Evolutionary conservation across 1,140 invertebrate species (phyloP).

Genomic region (Parasteatoda tepidariorum): DNA sequence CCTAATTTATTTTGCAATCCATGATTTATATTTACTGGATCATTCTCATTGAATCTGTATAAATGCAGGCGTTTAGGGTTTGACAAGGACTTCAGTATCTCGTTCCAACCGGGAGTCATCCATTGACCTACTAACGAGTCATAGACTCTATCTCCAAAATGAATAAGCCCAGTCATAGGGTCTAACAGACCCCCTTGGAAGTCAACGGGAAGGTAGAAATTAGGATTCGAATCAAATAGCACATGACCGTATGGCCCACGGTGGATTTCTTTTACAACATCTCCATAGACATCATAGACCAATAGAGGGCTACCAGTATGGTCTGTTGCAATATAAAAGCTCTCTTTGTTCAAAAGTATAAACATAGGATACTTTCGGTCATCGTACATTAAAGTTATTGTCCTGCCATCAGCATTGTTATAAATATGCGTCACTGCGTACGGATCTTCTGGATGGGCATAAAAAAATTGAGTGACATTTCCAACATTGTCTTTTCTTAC

Average conservation of each 20-base stretch:
- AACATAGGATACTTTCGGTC: conserved; percentile 84
- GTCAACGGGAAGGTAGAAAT: conserved; percentile 90
- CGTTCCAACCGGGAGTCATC: conserved; percentile 93
- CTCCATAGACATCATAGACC: conserved; percentile 89
- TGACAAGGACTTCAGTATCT: conserved; percentile 79
- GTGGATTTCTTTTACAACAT: conserved; percentile 89
- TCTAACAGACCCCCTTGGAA: conserved; percentile 88
- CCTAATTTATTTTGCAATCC: conserved; percentile 61
- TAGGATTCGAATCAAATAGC: conserved; percentile 88
- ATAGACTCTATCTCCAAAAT: conserved; percentile 86
- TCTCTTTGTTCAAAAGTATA: conserved; percentile 65
- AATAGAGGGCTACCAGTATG: conserved; percentile 92
- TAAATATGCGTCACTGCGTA: conserved; percentile 88
- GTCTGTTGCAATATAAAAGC: conserved; percentile 90
- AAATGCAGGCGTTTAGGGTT: conserved; percentile 91
- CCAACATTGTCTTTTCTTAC: conserved; percentile 89
- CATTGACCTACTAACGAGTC: conserved; percentile 93
- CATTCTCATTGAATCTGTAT: conserved; percentile 91
- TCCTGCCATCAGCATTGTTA: conserved; percentile 84
- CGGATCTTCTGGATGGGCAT: conserved; percentile 86
- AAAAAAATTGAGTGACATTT: conserved; percentile 96
- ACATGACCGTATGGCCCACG: conserved; percentile 91
- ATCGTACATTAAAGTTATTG: conserved; percentile 89
- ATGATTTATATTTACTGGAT: conserved; percentile 83
- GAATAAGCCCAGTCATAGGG: conserved; percentile 87